These are phyloP conservation scores for Aelia acuminata DNA, from an alignment of 2,888 invertebrate species.

Conservation along the genomic window DNA sequence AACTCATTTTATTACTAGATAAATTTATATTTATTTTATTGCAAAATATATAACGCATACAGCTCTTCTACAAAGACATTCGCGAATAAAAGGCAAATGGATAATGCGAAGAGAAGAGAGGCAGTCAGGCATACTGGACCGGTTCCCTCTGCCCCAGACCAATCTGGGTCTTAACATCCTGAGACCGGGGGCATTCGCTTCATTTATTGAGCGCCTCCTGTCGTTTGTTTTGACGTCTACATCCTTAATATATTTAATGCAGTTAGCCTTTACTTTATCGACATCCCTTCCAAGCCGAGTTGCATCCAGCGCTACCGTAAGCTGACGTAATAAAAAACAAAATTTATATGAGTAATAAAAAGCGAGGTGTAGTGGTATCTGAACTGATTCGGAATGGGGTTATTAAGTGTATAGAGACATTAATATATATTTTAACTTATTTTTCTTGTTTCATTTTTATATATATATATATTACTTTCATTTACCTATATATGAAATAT, in stretches of 20 bases:
- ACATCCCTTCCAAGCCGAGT: neutral
- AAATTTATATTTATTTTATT: no score
- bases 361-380: neutral
- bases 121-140: neutral
- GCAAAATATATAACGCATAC: no score
- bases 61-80: neutral
- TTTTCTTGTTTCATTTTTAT: no score
- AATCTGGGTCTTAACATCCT: neutral
- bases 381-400: no score
- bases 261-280: neutral
- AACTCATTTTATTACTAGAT: no score
- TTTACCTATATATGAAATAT: no score
- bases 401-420: no score
- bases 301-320: neutral
- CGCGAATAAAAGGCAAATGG: neutral
- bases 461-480: no score
- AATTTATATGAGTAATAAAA: neutral
- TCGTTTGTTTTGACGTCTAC: constrained; percentile 14
- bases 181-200: neutral
- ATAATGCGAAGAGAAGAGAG: neutral
- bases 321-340: neutral
- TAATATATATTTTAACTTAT: no score
- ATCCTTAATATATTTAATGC: neutral
- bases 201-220: neutral
- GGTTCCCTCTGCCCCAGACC: neutral